Base-by-base conservation (phyloP, 2,113 vertebrate species). In the Pycnonotus jocosus region DNA sequence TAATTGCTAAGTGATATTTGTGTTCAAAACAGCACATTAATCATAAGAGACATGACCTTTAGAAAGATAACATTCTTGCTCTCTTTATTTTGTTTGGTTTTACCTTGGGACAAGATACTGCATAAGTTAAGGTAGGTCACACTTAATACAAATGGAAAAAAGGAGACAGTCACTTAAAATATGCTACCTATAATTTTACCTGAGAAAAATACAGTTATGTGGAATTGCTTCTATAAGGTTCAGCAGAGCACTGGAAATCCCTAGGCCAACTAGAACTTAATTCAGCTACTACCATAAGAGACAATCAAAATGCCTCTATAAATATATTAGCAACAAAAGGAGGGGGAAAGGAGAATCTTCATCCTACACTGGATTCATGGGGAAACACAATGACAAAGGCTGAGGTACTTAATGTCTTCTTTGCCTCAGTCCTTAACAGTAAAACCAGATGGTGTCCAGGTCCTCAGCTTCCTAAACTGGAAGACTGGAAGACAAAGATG, bases 1-100 rank as follows among this genome's bases (percentile, higher is more conserved):
- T 94, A 96, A 96, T 96, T 96, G 77, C 89, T 92, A 95, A 96
- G 77, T 97, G 93, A 90, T 96, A 95, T 95, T 95, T 97, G 57
- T 95, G 87, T 86, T 92, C 80, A 91, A 89, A 90, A 60, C 81
- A 92, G 77, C 84, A 92, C 91, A 97, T 97, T 96, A 95, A 97
- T 97, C 93, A 96, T 88, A 83, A 76, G 48, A 95, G 88, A 95
- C 71, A 27, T 88, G 93, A 96, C 92, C 96, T 97, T 96, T 96
- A 70, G 74, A 95, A 88, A 87, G 71, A 91, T 79, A 97, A 89
- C 60, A 83, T 83, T 80, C 65, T 86, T 82, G 42, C 22, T 92
- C 48, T 81, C 80, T 70, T 79, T 73, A 45, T 66, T 76, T 88
- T 86, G 60, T 92, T 95, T 93, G 45, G 48, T 90, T 94, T 85